A percentile compares a stretch with the other conserved stretches of the same genome.
Evolutionary conservation across 2,888 invertebrate genomes (phyloP).

Genomic region (Eurois occulta): DNA sequence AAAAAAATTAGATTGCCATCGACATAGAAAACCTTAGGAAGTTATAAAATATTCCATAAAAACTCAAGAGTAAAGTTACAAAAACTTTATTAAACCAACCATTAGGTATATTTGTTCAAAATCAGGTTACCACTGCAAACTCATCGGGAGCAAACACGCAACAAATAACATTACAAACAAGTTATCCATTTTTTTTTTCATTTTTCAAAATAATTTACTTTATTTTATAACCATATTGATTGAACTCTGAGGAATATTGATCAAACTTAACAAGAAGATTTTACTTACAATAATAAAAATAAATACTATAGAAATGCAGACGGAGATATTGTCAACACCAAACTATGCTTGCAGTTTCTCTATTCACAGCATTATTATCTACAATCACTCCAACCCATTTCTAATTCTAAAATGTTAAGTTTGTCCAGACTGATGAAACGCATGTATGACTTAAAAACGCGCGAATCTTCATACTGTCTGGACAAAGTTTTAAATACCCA

Average conservation of each 20-base stretch:
- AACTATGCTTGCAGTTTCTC: slow-evolving; percentile 21
- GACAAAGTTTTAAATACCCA: slow-evolving; percentile 15
- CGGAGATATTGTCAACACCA: slow-evolving; percentile 46
- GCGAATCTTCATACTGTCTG: not conserved
- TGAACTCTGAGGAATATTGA: slow-evolving; percentile 62
- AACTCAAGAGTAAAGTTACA: slow-evolving; percentile 60
- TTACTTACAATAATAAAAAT: slow-evolving; percentile 68
- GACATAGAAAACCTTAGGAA: not conserved
- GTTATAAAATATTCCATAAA: not conserved
- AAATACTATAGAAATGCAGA: slow-evolving; percentile 67
- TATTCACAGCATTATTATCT: slow-evolving; percentile 33
- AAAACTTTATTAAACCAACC: slow-evolving; percentile 76
- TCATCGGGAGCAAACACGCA: slow-evolving; percentile 67
- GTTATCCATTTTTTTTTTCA: slow-evolving; percentile 67
- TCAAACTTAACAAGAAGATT: slow-evolving; percentile 76
- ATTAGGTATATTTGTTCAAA: slow-evolving; percentile 79
- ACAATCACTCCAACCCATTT: slow-evolving; percentile 32
- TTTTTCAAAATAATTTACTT: slow-evolving; percentile 59
- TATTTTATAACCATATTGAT: slow-evolving; percentile 44
- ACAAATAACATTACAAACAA: slow-evolving; percentile 71
- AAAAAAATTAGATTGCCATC: not conserved
- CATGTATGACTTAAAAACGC: not conserved
- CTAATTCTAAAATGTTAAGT: slow-evolving; percentile 25
- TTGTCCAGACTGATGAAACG: not conserved
- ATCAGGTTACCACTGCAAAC: slow-evolving; percentile 74